Base-by-base conservation (phyloP, 2,888 invertebrate genomes). In the Punctoribates punctum region DNA sequence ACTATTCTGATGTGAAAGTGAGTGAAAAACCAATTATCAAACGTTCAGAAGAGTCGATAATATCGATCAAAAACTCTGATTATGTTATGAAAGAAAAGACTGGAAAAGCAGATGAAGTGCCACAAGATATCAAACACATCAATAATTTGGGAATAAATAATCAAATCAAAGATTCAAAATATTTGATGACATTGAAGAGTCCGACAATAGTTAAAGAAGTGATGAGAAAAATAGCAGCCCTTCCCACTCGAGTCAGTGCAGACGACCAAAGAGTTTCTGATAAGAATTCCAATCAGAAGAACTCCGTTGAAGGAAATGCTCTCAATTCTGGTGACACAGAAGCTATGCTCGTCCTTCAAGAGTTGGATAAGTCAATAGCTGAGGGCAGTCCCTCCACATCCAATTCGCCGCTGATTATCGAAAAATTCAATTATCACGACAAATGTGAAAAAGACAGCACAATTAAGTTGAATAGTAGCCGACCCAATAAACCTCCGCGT, bases 291-390 rank as follows among this genome's bases (percentile, higher is more conserved):
- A 17, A 17, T 17, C 29, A 34, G 9, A 15, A 1, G 3, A 38
- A 9, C 17, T 5, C 17, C 3, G 54, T 23, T 3, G 23, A 62
- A 17, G n/a, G 17, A 15, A 65, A 65, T 34, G 6, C 34, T 34
- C 5, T 29, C 15, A 65, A 29, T 5, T 34, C 6, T 29, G 15
- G 57, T 13, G 77, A 77, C 42, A 46, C 46, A 34, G 77, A 77
- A 25, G 75, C 77, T 38, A 60, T 78, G 62, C 65, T 75, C 38
- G 77, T 48, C 9, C 62, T 77, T 17, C 72, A 78, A 67, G 73
- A 77, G 15, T 20, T 77, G 48, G 77, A 77, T 60, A 72, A 57
- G 29, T 77, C 78, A 20, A 74, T 78, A 57, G 77, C 67, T 23
- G 77, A 77, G 48, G 78, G 60, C 23, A 72, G 73, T 60, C 72